Evolutionary conservation across 1,140 invertebrate genomes (phyloP), one percentile per base, ranked within the genome.

Genomic region (Caenorhabditis elegans): DNA sequence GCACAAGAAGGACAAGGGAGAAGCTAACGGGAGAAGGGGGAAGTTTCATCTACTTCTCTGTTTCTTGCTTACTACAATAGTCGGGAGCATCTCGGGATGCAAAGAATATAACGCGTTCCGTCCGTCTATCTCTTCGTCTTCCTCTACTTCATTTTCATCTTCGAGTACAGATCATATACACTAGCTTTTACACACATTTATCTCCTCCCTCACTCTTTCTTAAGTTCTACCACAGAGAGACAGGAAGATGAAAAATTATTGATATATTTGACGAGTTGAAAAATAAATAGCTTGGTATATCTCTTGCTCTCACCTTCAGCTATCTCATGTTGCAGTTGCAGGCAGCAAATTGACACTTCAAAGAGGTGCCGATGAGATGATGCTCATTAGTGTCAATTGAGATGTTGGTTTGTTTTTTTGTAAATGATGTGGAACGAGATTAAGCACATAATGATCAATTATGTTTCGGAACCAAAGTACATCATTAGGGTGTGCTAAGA

Each of bases 141-240:
- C 11, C 19, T 13, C 5, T 22, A 6, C n/a, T n/a, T n/a, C 19
- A 19, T 13, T 31, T 39, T 43, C 22, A 3, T 36, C 34, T 24
- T 39, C 60, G 60, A 70, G 60, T 70, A 70, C 60, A 70, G 60
- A 70, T 70, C 60, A 70, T 70, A 70, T 70, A 39, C 60, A 70
- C 60, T 39, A 70, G 5, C 60, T 39, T 70, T 70, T 70, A 70
- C 60, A 70, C 60, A 39, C 60, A 22, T 43, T 17, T n/a, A 11
- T 31, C 28, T 24, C n/a, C 47, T 6, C 8, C 47, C 1, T 15
- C 17, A 19, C 8, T 10, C 26, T 26, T 8, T n/a, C n/a, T n/a
- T n/a, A n/a, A n/a, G n/a, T n/a, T n/a, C 55, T 60, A 60, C 55
- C 55, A 60, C 55, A 60, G 28, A 60, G 28, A 60, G 31, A 22